Base-by-base conservation (phyloP, 2,888 invertebrate species). In the Drosophila colorata region DNA sequence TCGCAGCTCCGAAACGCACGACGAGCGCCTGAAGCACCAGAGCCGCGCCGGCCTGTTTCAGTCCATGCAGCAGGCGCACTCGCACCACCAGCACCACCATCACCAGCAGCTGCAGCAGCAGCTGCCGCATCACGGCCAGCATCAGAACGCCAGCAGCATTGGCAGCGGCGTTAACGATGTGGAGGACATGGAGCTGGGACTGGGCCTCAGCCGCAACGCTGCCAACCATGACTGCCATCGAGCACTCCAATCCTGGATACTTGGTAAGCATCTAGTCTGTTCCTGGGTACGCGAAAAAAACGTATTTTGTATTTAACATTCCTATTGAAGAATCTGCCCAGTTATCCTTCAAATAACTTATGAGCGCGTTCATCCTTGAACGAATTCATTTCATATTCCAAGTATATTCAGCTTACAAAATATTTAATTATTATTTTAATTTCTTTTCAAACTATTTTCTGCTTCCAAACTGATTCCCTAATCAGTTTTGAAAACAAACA, bases 1-100 rank as follows among this genome's bases (percentile, higher is more conserved):
- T 82, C 90, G 91, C 41, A 92, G 92, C 63, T 92, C 92, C 1
- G 92, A 92, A 49, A 92, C 91, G 20, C 91, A 91, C 49, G 91
- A 92, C 55, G 92, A 92, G 70, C 89, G 91, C 8, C 70, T 90
- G 8, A 91, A 90, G 61, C 90, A 91, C 28, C 91, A 90, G 57
- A 89, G 75, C 37, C 89, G 90, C 4, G 73, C 69, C 2, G 70
- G 76, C 0, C 61, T 90, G 16, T 90, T 88, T 58, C 85, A 90
- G 16, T 89, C 90, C 2, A 90, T 91, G 53, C 91, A 91, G 48
- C 89, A 90, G 48, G 88, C 89, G 44, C 84, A 85, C 28, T 81
- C 86, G 11, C 77, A 75, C 1, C 78, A 80, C 18, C 87, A 90
- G 18, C 90, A 82, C 14, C 78, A 79, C 31, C 83, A 78, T 48